Evolutionary conservation across 2,888 invertebrate species (phyloP).

Genomic region (Aromia moschata): DNA sequence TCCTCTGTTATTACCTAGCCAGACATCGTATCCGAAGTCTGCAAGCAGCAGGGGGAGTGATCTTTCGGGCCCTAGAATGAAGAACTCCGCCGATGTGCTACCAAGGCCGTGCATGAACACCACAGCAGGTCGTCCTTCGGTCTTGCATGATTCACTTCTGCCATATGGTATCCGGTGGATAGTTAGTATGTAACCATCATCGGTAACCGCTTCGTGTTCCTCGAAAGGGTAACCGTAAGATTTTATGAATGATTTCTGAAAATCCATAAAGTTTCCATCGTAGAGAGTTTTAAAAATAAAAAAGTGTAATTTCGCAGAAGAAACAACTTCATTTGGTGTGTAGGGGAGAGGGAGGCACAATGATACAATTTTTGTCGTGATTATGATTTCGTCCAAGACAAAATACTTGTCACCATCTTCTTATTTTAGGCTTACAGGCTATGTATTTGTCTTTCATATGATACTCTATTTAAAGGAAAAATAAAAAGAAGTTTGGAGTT

Average conservation of each 20-base stretch:
- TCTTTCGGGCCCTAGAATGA: conserved; percentile 39
- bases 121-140: conserved; percentile 26
- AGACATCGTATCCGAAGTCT: conserved; percentile 43
- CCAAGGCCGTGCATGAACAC: conserved; percentile 34
- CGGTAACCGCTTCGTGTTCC: conserved; percentile 60
- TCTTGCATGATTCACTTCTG: conserved; percentile 17
- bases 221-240: conserved; percentile 62
- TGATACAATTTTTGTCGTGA: no score
- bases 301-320: no score
- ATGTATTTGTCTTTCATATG: no score
- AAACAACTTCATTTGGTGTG: no score
- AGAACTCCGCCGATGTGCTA: conserved; percentile 32
- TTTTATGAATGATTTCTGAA: conserved; percentile 49
- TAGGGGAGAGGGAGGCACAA: no score
- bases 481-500: no score
- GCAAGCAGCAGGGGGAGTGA: conserved; percentile 40
- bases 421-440: no score
- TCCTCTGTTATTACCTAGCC: conserved; percentile 65
- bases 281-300: no score
- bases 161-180: conserved; percentile 67
- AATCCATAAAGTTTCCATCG: conserved; percentile 20
- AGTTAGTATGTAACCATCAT: conserved; percentile 67
- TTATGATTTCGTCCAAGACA: no score
- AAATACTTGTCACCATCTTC: no score
- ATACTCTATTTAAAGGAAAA: no score